Evolutionary conservation across 2,888 invertebrate species (phyloP).

Genomic region (Chaetoderma sp.): DNA sequence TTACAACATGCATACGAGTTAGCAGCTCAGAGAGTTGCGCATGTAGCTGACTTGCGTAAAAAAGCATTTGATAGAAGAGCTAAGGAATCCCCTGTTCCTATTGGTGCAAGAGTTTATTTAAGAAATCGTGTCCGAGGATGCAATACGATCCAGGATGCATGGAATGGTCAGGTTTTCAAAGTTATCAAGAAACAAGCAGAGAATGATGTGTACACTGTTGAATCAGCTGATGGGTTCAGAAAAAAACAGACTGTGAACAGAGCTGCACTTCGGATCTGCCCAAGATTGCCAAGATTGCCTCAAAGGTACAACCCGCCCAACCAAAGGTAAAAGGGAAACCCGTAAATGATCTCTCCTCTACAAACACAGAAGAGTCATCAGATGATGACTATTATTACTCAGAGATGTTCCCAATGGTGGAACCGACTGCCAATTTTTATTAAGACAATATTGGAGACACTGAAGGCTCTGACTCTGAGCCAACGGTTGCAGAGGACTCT

Average conservation of each 20-base stretch:
- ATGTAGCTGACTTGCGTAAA: neutral
- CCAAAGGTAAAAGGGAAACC: neutral
- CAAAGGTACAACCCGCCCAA: neutral
- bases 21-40: neutral
- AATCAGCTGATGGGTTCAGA: neutral
- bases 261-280: neutral
- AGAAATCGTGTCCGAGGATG: neutral
- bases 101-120: neutral
- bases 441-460: no score
- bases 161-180: neutral
- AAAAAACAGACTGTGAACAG: neutral
- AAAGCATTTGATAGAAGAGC: neutral
- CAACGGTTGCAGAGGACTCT: no score
- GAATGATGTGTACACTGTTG: neutral
- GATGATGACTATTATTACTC: no score
- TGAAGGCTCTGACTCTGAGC: no score
- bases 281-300: neutral
- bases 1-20: neutral
- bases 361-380: neutral
- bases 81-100: neutral
- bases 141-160: neutral
- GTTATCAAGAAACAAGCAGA: neutral
- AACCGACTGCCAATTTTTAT: no score
- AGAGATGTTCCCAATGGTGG: no score
- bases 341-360: neutral